phyloP scores from a whole-genome alignment of 2,888 invertebrate genomes.

The Exephanes ischioxanthus region DNA sequence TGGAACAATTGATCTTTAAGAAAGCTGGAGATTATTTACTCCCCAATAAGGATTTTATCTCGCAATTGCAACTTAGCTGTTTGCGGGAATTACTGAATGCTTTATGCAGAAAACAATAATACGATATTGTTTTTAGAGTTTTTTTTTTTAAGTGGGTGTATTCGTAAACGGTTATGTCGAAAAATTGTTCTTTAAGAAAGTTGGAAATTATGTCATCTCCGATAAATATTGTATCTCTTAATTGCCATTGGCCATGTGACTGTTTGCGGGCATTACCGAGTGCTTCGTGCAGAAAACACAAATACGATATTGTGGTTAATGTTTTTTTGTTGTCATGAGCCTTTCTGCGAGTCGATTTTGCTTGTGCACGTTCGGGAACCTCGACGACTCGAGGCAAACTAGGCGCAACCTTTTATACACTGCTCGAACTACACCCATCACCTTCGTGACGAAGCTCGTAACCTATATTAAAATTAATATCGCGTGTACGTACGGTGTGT shows the following conservation, averaged over 20 bases:
- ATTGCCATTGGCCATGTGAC: too few species aligned
- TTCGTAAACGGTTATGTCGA: background rate
- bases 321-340: too few species aligned
- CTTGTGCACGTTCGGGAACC: background rate
- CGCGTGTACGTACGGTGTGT: background rate
- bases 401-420: constrained; percentile 8
- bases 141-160: background rate
- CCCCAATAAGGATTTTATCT: background rate
- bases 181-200: background rate
- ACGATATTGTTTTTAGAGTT: too few species aligned
- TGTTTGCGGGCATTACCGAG: too few species aligned
- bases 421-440: background rate
- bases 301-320: too few species aligned
- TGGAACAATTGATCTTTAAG: background rate
- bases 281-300: too few species aligned
- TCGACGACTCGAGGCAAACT: background rate
- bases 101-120: too few species aligned
- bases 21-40: background rate
- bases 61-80: too few species aligned
- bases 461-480: background rate
- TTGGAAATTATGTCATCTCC: background rate
- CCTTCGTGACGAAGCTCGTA: background rate
- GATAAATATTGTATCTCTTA: background rate
- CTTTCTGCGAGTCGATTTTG: background rate
- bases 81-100: too few species aligned